Percentiles rank a stretch among this genome's conserved stretches.
Evolutionary conservation across 23 tunicate species (phyloP).

Genomic region (Halocynthia roretzi): DNA sequence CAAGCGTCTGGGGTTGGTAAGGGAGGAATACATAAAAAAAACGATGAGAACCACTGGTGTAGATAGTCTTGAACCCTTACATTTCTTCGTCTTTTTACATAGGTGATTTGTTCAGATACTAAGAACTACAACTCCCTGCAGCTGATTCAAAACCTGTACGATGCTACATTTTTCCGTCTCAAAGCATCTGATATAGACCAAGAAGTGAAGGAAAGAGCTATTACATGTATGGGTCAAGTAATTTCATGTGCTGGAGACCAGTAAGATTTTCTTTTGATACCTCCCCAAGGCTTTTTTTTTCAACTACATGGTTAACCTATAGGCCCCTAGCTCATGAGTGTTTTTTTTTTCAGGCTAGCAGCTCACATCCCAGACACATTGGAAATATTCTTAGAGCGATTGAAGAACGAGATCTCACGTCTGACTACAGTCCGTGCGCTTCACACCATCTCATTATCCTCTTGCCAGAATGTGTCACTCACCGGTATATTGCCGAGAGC

Average conservation of each 20-base stretch:
- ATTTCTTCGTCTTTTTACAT: background rate
- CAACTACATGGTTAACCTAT: too few relatives aligned
- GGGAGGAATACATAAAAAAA: too few relatives aligned
- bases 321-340: too few relatives aligned
- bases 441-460: constrained; percentile 51
- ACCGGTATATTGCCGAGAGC: constrained; percentile 39
- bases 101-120: constrained; percentile 52
- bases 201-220: constrained; percentile 96
- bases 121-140: constrained; percentile 19
- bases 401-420: constrained; percentile 90
- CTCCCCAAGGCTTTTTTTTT: background rate
- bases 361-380: constrained; percentile 52
- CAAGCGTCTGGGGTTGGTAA: too few relatives aligned
- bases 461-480: constrained; percentile 33
- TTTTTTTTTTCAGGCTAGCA: constrained; percentile 5
- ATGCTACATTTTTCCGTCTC: constrained; percentile 69
- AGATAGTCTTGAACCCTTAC: too few relatives aligned
- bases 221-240: constrained; percentile 92
- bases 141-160: constrained; percentile 35
- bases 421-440: constrained; percentile 84
- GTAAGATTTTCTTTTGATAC: constrained; percentile 8
- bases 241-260: constrained; percentile 80
- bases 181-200: constrained; percentile 91
- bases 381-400: constrained; percentile 68
- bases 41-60: too few relatives aligned